Base-by-base conservation (phyloP, 92 coral and sea anemone species). In the Muricea muricata region DNA sequence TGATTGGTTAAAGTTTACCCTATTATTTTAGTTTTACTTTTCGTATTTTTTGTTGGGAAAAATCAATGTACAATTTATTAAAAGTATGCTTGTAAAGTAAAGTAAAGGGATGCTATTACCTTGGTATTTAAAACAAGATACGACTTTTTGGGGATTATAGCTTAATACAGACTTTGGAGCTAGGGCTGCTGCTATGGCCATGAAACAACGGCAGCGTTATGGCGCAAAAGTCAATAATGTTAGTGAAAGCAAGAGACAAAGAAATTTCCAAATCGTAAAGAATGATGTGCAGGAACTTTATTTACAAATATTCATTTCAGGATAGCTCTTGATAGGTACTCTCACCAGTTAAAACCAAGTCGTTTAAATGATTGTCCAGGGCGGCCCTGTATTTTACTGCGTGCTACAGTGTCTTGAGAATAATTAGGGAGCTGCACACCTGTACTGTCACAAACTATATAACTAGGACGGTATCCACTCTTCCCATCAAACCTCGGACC, bases 401-500 rank as follows among this genome's bases (percentile, higher is more conserved):
- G 99, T 7, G 80, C 40, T 0, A 68, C 79, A 0, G 97, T 97
- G 10, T 93, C 99, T 35, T 81, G 85, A 37, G 97, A 85, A 75
- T 94, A 97, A 77, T 94, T 97, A 1, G 99, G 99, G 25, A 97
- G 54, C 47, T 97, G 99, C 0, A 97, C 99, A 6, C 99, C 99
- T 1, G 97, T 90, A 14, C 94, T 93, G 77, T 97, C 99, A 41
- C 94, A 86, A 23, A 94, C 98, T 60, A 92, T 79, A 84, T 86
- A 97, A 79, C 99, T 97, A 15, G 99, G 99, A 33, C 99, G 87
- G 10, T 94, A 93, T 0, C 99, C 99, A 65, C 91, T 90, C 57
- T 88, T 94, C 68, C 99, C 99, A 8, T 94, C 97, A 83, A 56
- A 97, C 80, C 87, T 89, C 18, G 99, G 99, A 65, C 99, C 99